Evolutionary conservation across 2,113 vertebrate species (phyloP), one percentile per base, ranked within the genome.

Genomic region (Conger conger): DNA sequence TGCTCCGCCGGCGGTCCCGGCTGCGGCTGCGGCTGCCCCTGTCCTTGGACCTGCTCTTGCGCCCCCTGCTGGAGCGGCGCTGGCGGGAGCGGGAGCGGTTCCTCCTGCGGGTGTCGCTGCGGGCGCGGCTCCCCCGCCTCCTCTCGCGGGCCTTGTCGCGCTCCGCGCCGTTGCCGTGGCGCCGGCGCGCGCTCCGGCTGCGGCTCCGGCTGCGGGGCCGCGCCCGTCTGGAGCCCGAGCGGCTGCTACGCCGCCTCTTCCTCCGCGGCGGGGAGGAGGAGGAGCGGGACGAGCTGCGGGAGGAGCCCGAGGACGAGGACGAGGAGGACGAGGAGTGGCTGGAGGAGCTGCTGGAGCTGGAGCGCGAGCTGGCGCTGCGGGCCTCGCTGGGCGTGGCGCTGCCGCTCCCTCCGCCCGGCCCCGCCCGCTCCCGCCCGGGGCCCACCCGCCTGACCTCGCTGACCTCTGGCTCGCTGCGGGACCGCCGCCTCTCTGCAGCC

Each of bases 221-320:
- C 7, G 90, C 91, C 86, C 96, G 95, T 42, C 93, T 92, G 9
- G 96, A 92, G 0, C 94, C 94, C 0, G 97, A 96, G 84, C 94
- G 94, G 83, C 96, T 97, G 83, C 96, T 97, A 36, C 94, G 96
- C 36, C 95, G 95, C 90, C 96, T 96, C 93, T 96, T 97, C 88
- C 95, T 97, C 88, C 95, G 94, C 90, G 96, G 97, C 63, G 95
- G 97, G 68, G 97, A 97, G 60, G 96, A 97, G 76, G 97, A 98
- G 16, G 90, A 91, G 40, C 85, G 87, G 1, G 97, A 97, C 84
- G 97, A 97, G 86, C 96, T 96, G 80, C 94, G 96, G 80, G 97
- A 98, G 35, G 97, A 98, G 8, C 94, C 95, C 57, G 97, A 98
- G 89, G 97, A 97, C 20, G 92, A 96, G 53, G 97, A 98, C 0